Evolutionary conservation across 2,888 invertebrate genomes (phyloP).

Genomic region (Himalopsyche anomala): DNA sequence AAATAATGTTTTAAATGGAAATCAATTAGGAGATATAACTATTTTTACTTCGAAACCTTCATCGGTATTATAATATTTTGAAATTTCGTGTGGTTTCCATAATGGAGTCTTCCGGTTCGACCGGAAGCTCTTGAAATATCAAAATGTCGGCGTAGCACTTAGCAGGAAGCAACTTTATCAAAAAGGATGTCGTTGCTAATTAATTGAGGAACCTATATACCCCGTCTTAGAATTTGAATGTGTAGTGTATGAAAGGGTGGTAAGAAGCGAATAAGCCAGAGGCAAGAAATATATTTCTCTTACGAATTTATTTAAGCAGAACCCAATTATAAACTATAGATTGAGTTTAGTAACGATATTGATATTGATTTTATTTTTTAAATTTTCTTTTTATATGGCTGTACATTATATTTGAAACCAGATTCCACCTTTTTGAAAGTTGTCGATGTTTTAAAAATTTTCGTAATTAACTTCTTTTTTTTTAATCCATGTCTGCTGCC

Average conservation of each 20-base stretch:
- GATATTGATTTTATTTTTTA: no score
- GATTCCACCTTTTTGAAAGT: no score
- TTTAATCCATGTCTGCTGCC: no score
- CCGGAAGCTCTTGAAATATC: constrained; percentile 36
- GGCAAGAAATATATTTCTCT: no score
- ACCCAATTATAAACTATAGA: no score
- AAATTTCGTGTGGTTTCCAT: constrained; percentile 28
- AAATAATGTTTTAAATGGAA: no score
- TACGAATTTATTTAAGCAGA: no score
- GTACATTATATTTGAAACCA: no score
- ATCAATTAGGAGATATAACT: not conserved
- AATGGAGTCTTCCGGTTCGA: constrained; percentile 36
- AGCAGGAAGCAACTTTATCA: constrained; percentile 40
- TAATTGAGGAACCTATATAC: not conserved
- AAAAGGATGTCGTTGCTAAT: constrained; percentile 43
- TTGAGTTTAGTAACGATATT: no score
- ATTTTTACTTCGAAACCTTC: not conserved
- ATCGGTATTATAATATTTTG: not conserved
- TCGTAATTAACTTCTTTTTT: no score
- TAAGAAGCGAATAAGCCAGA: not conserved
- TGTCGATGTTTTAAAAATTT: no score
- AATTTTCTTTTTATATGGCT: no score
- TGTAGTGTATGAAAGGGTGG: not conserved
- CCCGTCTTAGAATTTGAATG: not conserved
- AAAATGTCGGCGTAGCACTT: constrained; percentile 36